Evolutionary conservation across 2,888 invertebrate genomes (phyloP), one percentile per base, ranked within the genome.

Genomic region (Thyatira batis): DNA sequence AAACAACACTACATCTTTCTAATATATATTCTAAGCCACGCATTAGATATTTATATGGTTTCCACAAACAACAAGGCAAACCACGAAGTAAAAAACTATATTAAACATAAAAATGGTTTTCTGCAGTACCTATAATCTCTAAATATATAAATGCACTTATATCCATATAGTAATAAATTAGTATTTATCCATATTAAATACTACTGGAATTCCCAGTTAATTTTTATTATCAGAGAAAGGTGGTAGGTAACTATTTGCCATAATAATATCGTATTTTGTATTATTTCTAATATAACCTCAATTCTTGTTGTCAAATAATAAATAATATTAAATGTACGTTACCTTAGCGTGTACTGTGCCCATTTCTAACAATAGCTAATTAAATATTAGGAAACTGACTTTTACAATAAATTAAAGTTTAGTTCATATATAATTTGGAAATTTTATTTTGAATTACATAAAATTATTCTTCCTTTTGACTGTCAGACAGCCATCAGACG

Each of bases 301-400:
- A 11, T 45, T 20, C 21, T 9, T 6, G 20, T 17, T 43, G 17
- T 13, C 17, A 17, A 21, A 4, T n/a, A 0, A 21, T 23, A 20
- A 33, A 52, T n/a, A 20, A 23, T 20, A 21, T 33, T 28, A 52
- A 17, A 0, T 45, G 6, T 4, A 48, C 45, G 45, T 69, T 80
- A 89, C 90, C 87, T 89, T 89, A 2, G 89, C 89, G 60, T 89
- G 83, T 52, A 88, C 89, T 53, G 85, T 86, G 30, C 89, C 90
- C 89, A 89, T 90, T 67, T 52, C 63, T 17, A 23, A 45, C 45
- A 28, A 45, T 17, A 17, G 56, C 49, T 20, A 27, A 39, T 9
- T 17, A 54, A n/a, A 8, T 44, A 9, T 27, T 17, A n/a, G 20
- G 20, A 8, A 52, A 45, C 49, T 48, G 49, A 51, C 53, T 63